Evolutionary conservation across 2,113 vertebrate genomes (phyloP).

Genomic region (Mesocricetus auratus): DNA sequence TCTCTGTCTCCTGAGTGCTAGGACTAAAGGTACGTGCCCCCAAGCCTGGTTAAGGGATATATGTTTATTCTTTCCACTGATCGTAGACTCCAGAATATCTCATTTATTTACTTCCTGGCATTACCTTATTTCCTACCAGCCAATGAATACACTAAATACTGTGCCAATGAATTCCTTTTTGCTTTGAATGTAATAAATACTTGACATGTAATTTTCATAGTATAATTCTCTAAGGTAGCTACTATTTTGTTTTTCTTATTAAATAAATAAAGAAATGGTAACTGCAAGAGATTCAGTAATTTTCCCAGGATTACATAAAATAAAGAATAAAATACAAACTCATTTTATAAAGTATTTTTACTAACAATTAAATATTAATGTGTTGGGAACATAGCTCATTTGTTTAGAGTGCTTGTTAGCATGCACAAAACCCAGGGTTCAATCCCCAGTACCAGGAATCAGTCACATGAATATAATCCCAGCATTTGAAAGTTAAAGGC

Average conservation of each 20-base stretch:
- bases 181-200: conserved; percentile 1
- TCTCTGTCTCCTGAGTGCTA: background rate
- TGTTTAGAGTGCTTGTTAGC: background rate
- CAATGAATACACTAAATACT: conserved; percentile 15
- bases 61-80: conserved; percentile 42
- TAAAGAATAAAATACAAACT: conserved; percentile 45
- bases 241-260: conserved; percentile 1
- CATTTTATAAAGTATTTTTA: conserved; percentile 43
- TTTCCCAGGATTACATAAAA: conserved; percentile 2
- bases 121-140: conserved; percentile 23
- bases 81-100: conserved; percentile 30
- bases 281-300: conserved; percentile 2
- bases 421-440: background rate
- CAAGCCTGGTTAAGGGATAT: background rate
- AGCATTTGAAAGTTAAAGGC: background rate
- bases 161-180: conserved; percentile 43
- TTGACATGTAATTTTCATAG: conserved; percentile 3
- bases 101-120: conserved; percentile 1
- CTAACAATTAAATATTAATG: conserved; percentile 50
- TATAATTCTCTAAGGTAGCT: background rate
- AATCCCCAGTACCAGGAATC: background rate
- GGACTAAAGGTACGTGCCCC: background rate
- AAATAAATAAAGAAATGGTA: conserved; percentile 27
- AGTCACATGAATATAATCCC: background rate
- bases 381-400: background rate